These are phyloP conservation scores for Poeciliopsis gracilis DNA, from an alignment of 2,797 vertebrate species.

Conservation along the genomic window DNA sequence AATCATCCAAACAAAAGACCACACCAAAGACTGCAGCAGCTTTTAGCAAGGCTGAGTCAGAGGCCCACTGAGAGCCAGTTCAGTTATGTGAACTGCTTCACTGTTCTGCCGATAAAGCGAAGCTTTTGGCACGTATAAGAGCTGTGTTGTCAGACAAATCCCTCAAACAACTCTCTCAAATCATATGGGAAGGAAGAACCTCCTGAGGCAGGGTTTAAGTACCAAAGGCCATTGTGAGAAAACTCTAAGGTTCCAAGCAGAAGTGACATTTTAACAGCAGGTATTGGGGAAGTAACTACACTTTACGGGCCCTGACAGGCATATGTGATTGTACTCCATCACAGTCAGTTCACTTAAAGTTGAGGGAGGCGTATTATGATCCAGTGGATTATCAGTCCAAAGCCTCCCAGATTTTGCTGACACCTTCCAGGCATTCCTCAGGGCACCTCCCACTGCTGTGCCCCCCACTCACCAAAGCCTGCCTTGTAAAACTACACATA, in stretches of 20 bases:
- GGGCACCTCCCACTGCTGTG: conserved; percentile 63
- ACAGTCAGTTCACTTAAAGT: conserved; percentile 34
- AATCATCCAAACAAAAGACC: conserved; percentile 61
- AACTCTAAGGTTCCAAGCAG: conserved; percentile 51
- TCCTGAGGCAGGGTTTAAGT: conserved; percentile 48
- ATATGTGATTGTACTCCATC: conserved; percentile 24
- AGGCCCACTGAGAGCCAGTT: conserved; percentile 41
- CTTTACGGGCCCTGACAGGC: conserved; percentile 42
- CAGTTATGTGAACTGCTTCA: conserved; percentile 39
- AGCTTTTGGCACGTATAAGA: conserved; percentile 77
- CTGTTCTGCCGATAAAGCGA: conserved; percentile 51
- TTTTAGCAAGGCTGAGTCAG: conserved; percentile 59
- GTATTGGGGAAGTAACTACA: conserved; percentile 46
- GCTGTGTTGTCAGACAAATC: conserved; percentile 69
- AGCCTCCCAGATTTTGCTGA: conserved; percentile 57
- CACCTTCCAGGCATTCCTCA: conserved; percentile 79
- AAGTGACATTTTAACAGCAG: conserved; percentile 58
- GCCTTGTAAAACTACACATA: conserved; percentile 62
- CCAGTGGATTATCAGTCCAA: conserved; percentile 66
- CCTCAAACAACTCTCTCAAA: conserved; percentile 53
- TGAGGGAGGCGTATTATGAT: conserved; percentile 50
- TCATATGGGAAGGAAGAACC: conserved; percentile 25
- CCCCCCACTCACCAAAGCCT: conserved; percentile 43
- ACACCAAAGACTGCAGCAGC: conserved; percentile 44
- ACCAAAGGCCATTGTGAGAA: conserved; percentile 55